Conservation (phyloP, 1,140 invertebrate species). For the Physella acuta region DNA sequence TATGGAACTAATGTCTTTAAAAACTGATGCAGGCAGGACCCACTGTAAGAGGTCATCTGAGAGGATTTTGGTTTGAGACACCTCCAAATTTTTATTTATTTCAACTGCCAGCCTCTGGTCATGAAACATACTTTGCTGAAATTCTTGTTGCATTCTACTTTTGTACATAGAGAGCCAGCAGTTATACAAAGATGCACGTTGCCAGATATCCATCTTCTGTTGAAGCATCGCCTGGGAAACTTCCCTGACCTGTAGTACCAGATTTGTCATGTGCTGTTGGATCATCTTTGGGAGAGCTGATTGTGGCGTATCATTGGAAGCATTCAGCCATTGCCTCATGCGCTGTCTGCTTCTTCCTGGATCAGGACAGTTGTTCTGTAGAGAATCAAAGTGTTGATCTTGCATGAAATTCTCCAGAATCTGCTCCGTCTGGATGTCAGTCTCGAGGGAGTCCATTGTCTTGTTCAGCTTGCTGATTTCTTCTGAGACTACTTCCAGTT, state of each 20-base stretch:
- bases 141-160: not conserved
- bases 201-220: not conserved
- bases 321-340: constrained; percentile 1
- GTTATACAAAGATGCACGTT: not conserved
- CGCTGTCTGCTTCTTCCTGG: no score
- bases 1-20: not conserved
- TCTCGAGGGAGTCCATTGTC: constrained; percentile 7
- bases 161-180: not conserved
- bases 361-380: not conserved
- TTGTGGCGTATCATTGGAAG: not conserved
- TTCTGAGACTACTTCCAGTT: not conserved
- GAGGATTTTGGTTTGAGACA: not conserved
- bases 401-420: not conserved
- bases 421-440: not conserved
- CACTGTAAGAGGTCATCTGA: not conserved
- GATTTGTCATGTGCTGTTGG: constrained; percentile 6
- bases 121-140: not conserved
- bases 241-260: not conserved
- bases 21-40: not conserved
- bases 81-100: not conserved
- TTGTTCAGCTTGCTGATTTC: not conserved
- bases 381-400: not conserved
- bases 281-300: not conserved
- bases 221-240: not conserved
- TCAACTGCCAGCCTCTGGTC: not conserved